Evolutionary conservation across 2,113 vertebrate species (phyloP).

Genomic region (Onychostruthus taczanowskii): DNA sequence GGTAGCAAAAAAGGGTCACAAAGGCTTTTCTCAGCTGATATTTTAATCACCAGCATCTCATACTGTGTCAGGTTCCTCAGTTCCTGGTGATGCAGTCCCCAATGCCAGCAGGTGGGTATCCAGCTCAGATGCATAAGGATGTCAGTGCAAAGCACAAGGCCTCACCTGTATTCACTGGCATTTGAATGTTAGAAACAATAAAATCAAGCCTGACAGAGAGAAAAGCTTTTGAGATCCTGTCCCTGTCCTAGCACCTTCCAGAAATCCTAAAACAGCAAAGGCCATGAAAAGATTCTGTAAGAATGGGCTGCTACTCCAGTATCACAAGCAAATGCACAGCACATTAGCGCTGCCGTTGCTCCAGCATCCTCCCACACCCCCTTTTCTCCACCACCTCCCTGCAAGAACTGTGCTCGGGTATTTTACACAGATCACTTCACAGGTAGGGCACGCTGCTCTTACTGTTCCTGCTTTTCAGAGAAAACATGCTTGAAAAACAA

Average conservation of each 20-base stretch:
- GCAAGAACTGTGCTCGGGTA: background rate
- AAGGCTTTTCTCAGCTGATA: background rate
- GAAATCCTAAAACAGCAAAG: background rate
- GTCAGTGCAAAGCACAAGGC: background rate
- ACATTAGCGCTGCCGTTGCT: background rate
- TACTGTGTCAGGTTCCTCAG: background rate
- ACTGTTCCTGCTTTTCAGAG: background rate
- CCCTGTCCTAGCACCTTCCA: background rate
- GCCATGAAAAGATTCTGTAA: background rate
- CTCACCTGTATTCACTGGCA: background rate
- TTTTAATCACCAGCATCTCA: background rate
- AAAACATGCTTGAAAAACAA: background rate
- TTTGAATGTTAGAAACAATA: background rate
- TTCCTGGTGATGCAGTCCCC: background rate
- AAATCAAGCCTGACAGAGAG: background rate
- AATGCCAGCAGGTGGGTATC: background rate
- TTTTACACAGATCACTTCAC: constrained; percentile 44
- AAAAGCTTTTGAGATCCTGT: background rate
- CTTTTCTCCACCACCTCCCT: background rate
- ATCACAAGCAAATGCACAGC: background rate
- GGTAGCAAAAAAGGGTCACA: background rate
- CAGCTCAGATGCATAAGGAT: background rate
- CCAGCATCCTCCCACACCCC: background rate
- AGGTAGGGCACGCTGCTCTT: background rate
- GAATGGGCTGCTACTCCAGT: background rate